Evolutionary conservation across 2,888 invertebrate genomes (phyloP).

Genomic region (Hydrotaea diabolus): DNA sequence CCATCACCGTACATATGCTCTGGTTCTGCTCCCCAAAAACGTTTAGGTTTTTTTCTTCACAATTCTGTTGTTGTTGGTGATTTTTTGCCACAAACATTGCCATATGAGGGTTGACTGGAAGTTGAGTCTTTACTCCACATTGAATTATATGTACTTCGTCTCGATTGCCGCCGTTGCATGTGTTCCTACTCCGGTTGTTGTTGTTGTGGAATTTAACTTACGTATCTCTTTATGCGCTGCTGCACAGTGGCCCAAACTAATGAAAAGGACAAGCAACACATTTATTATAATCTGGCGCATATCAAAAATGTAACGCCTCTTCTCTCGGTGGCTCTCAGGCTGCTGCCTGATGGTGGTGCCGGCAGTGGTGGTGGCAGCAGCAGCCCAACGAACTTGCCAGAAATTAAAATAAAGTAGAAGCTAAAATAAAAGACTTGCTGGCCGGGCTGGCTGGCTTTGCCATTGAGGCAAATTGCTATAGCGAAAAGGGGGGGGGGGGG

Average conservation of each 20-base stretch:
- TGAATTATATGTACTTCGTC: constrained; percentile 11
- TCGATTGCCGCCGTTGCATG: neutral
- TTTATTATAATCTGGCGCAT: constrained; percentile 74
- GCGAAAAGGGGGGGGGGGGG: constrained; percentile 19
- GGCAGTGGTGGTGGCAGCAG: neutral
- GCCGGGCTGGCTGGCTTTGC: neutral
- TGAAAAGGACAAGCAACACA: constrained; percentile 71
- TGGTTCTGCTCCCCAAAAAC: neutral
- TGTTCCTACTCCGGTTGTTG: constrained; percentile 31
- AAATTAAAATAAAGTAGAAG: constrained; percentile 34
- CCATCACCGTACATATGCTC: constrained; percentile 43
- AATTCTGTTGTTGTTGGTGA: neutral
- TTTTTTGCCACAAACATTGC: neutral
- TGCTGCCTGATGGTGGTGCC: neutral
- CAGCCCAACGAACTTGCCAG: constrained; percentile 26
- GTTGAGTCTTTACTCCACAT: neutral
- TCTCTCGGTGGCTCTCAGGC: constrained; percentile 40
- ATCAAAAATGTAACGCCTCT: constrained; percentile 73
- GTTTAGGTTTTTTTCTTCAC: neutral
- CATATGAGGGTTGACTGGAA: neutral
- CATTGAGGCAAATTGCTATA: constrained; percentile 44
- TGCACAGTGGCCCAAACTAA: constrained; percentile 68
- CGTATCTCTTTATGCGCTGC: constrained; percentile 23
- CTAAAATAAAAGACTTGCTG: neutral
- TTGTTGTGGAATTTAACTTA: constrained; percentile 53